These are phyloP conservation scores for Semaprochilodus insignis DNA, from an alignment of 2,797 vertebrate species.

Conservation along the genomic window DNA sequence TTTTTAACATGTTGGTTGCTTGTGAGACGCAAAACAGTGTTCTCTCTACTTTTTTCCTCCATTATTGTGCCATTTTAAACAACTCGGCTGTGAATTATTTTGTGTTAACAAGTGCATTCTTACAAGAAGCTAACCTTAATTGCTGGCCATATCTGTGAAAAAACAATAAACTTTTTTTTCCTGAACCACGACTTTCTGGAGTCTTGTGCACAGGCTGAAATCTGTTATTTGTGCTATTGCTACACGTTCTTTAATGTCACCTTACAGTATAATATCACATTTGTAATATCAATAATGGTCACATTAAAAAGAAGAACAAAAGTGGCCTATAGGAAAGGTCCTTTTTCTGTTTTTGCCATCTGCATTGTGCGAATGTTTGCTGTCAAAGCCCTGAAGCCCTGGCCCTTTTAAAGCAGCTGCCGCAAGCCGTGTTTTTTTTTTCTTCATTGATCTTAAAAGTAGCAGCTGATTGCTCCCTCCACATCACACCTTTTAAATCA, in stretches of 20 bases:
- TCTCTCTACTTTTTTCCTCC: slow-evolving; percentile 70
- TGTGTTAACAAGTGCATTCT: slow-evolving; percentile 85
- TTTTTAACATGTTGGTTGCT: slow-evolving; percentile 24
- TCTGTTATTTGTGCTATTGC: background rate
- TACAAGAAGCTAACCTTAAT: slow-evolving; percentile 92
- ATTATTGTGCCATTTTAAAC: slow-evolving; percentile 74
- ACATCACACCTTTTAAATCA: background rate
- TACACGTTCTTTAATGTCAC: background rate
- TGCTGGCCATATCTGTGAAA: slow-evolving; percentile 81
- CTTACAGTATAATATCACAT: no score
- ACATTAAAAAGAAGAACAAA: background rate
- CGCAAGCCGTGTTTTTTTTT: background rate
- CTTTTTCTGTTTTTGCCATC: background rate
- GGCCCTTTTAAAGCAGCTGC: background rate
- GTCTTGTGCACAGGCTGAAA: slow-evolving; percentile 8
- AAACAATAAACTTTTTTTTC: slow-evolving; percentile 74
- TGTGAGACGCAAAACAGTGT: slow-evolving; percentile 68
- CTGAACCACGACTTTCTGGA: slow-evolving; percentile 61
- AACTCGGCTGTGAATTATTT: slow-evolving; percentile 81
- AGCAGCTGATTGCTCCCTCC: background rate
- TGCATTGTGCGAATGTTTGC: no score
- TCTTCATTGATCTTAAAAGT: background rate
- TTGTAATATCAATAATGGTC: no score
- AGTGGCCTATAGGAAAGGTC: background rate
- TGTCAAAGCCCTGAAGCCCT: background rate